Percentiles rank a stretch among this genome's conserved stretches.
These are phyloP conservation scores for Cistogaster globosa DNA, from an alignment of 2,888 invertebrate genomes.

Conservation along the genomic window DNA sequence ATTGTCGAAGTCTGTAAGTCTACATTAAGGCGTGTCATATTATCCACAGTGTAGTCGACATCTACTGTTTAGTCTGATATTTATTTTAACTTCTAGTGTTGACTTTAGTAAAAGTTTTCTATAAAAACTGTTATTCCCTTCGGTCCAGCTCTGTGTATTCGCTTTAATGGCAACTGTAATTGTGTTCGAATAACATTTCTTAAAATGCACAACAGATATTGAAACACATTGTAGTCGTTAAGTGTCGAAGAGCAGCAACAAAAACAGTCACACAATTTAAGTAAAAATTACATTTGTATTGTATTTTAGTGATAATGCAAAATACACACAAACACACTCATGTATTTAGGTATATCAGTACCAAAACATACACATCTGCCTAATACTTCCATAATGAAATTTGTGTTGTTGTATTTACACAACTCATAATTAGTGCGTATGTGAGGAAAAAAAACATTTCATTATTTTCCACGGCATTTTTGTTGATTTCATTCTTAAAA, in stretches of 20 bases:
- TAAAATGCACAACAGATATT: constrained; percentile 41
- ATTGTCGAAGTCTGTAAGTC: too few relatives aligned
- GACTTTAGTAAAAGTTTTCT: neutral
- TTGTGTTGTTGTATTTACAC: constrained; percentile 67
- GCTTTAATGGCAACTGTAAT: constrained; percentile 36
- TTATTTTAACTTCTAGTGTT: neutral
- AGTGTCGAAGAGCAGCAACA: constrained; percentile 50
- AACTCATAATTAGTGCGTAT: constrained; percentile 68
- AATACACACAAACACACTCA: constrained; percentile 45
- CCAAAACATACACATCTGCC: constrained; percentile 32
- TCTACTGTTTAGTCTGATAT: too few relatives aligned
- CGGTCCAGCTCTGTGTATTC: constrained; percentile 5
- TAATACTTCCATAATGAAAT: constrained; percentile 41
- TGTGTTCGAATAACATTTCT: constrained; percentile 61
- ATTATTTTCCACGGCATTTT: constrained; percentile 29
- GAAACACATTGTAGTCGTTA: constrained; percentile 68
- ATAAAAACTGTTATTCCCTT: neutral
- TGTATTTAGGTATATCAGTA: neutral
- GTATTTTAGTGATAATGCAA: constrained; percentile 16
- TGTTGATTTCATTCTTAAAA: neutral
- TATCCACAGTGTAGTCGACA: too few relatives aligned
- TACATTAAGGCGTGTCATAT: too few relatives aligned
- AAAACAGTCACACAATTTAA: constrained; percentile 42
- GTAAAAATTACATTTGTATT: constrained; percentile 66
- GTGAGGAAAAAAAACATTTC: constrained; percentile 53